Evolutionary conservation across 2,888 invertebrate genomes (phyloP).

Genomic region (Caenorhabditis zanzibari): DNA sequence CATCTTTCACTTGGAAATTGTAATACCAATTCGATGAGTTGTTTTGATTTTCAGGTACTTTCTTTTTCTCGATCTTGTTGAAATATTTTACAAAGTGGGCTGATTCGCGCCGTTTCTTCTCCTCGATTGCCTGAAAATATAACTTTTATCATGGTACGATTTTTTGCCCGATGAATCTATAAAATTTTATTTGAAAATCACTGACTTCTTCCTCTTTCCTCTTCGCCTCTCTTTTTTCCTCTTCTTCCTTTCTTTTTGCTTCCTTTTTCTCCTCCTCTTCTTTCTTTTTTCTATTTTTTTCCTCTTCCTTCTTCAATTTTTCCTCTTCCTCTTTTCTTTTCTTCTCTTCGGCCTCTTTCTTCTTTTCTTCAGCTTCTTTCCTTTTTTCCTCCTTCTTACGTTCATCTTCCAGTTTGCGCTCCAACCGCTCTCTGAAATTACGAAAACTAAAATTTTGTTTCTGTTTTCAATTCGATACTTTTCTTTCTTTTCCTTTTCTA

Average conservation of each 20-base stretch:
- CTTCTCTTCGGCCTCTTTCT: conserved; percentile 65
- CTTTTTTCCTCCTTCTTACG: conserved; percentile 65
- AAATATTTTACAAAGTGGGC: conserved; percentile 75
- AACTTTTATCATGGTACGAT: too few relatives aligned
- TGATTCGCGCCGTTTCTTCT: conserved; percentile 71
- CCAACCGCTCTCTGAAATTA: conserved; percentile 59
- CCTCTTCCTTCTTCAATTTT: conserved; percentile 66
- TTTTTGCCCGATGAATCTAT: too few relatives aligned
- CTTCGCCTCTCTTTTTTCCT: conserved; percentile 66
- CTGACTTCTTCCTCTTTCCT: conserved; percentile 71
- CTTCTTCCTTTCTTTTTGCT: conserved; percentile 62
- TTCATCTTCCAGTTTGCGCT: conserved; percentile 68
- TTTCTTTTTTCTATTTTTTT: conserved; percentile 63
- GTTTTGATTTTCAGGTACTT: conserved; percentile 3
- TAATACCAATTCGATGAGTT: conserved; percentile 39
- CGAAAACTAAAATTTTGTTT: background rate
- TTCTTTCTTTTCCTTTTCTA: conserved; percentile 73
- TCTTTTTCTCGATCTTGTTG: conserved; percentile 72
- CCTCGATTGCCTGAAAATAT: conserved; percentile 63
- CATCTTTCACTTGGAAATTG: conserved; percentile 75
- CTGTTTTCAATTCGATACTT: conserved; percentile 22
- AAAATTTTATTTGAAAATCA: background rate
- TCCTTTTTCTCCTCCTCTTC: conserved; percentile 58
- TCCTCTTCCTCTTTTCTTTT: conserved; percentile 69
- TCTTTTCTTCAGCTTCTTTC: conserved; percentile 67